Base-by-base conservation (phyloP, 2,888 invertebrate species). In the Tenthredo amoena region DNA sequence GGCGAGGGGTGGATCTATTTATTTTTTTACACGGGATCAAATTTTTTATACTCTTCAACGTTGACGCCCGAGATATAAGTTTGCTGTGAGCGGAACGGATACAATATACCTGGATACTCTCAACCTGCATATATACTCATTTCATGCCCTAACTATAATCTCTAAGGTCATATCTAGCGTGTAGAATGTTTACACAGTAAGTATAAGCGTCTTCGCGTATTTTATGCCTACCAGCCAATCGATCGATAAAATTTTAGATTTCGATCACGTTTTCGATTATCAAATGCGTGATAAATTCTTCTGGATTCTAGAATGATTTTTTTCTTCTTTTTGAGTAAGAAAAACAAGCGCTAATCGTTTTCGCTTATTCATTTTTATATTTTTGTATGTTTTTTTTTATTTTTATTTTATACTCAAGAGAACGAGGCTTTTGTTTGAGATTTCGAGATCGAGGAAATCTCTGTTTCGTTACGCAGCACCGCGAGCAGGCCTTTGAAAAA, bases 1-100 rank as follows among this genome's bases (percentile, higher is more conserved):
- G 62, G 62, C 21, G 79, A 81, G 37, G 81, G 62, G 81, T 81
- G 81, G 81, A 81, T 81, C 62, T 81, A 81, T 81, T 81, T 40
- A 81, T 37, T 81, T 81, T 81, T 62, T 81, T 81, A 81, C 81
- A 12, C 21, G 9, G 81, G 81, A n/a, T 81, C 81, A 55, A 77
- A 50, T 62, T 62, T 81, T 62, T 62, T 40, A 58, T 37, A 37
- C 37, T 40, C 81, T 62, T 58, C n/a, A 62, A 81, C 62, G 62
- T 40, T 7, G n/a, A 62, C 62, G 40, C 37, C 21, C 55, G 50
- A 31, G 55, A 26, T 68, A 26, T 62, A 31, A 4, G 31, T 18
- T 21, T 3, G 10, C 40, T 37, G 40, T n/a, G 21, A 43, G 5
- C 40, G 21, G 68, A 68, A 31, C 31, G 18, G 68, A 72, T n/a